These are phyloP conservation scores for Carposina sasakii DNA, from an alignment of 1,140 invertebrate genomes.

Conservation along the genomic window DNA sequence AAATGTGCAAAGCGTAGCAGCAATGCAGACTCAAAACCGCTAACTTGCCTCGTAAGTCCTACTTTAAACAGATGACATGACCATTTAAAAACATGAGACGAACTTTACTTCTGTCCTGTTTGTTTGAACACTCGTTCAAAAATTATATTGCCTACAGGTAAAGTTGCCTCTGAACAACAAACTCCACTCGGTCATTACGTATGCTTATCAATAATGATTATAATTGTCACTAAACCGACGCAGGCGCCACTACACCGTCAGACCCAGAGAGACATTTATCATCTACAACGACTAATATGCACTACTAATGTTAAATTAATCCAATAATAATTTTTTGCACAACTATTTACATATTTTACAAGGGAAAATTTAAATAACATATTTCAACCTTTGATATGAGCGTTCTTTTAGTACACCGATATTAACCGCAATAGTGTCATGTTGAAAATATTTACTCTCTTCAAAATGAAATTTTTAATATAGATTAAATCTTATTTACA, in stretches of 20 bases:
- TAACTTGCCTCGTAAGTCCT: too few relatives aligned
- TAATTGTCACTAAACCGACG: too few relatives aligned
- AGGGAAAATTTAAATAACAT: slow-evolving; percentile 56
- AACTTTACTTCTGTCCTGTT: too few relatives aligned
- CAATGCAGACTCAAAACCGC: too few relatives aligned
- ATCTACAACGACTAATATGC: slow-evolving; percentile 25
- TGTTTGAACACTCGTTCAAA: too few relatives aligned
- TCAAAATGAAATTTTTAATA: slow-evolving; percentile 29
- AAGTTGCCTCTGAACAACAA: too few relatives aligned
- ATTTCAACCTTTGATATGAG: slow-evolving; percentile 60
- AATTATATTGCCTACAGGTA: slow-evolving; percentile 12
- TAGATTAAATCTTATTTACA: slow-evolving; percentile 36
- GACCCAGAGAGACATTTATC: slow-evolving; percentile 32
- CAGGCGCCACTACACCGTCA: slow-evolving; percentile 27
- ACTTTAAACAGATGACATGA: too few relatives aligned
- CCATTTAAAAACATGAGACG: too few relatives aligned
- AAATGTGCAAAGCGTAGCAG: too few relatives aligned
- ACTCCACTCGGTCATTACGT: too few relatives aligned
- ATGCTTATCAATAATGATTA: too few relatives aligned
- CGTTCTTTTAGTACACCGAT: slow-evolving; percentile 38
- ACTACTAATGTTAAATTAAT: slow-evolving; percentile 31
- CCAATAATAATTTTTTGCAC: slow-evolving; percentile 37
- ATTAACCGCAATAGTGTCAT: slow-evolving; percentile 27
- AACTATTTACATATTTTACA: slow-evolving; percentile 69
- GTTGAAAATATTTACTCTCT: slow-evolving; percentile 21